Evolutionary conservation across 2,797 vertebrate species (phyloP), one percentile per base, ranked within the genome.

Genomic region (Emys orbicularis): DNA sequence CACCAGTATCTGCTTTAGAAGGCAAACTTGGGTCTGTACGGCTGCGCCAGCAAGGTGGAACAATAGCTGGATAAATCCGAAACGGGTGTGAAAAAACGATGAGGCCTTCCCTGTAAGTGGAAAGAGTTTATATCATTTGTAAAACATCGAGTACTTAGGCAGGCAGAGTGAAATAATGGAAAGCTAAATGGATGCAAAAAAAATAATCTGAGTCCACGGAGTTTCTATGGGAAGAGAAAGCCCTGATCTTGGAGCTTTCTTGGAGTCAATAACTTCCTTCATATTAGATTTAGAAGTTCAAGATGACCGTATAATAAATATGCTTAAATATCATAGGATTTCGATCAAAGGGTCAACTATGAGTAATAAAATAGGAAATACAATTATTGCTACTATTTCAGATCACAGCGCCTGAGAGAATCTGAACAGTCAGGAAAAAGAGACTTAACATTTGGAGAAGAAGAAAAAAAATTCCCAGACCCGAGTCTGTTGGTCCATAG

Each of bases 301-400:
- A 81, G 87, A 86, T 91, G 92, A 90, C 88, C 88, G 86, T 97
- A 96, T 92, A 96, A 96, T 92, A 96, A 96, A 96, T 89, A 88
- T 92, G 93, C 93, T 96, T 96, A 96, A 92, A 95, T 1, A 16
- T 90, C 54, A 56, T 27, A 95, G 92, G 90, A 97, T 97, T 96
- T 87, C 89, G 96, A 97, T 97, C 95, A 96, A 93, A 96, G 94
- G 95, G 84, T 82, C 88, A 96, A 95, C 95, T 94, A 85, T 1
- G 4, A 85, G 84, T 95, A 94, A 95, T 97, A 96, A 96, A 95
- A 90, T 91, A 93, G 94, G 89, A 96, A 98, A 91, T 94, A 93
- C 15, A 95, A 90, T 97, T 96, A 93, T 96, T 97, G 91, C 68
- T 97, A 74, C 92, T 19, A 57, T 97, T 97, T 96, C 52, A 50